Evolutionary conservation across 2,888 invertebrate genomes (phyloP).

Genomic region (Drosophila trichaetosa): DNA sequence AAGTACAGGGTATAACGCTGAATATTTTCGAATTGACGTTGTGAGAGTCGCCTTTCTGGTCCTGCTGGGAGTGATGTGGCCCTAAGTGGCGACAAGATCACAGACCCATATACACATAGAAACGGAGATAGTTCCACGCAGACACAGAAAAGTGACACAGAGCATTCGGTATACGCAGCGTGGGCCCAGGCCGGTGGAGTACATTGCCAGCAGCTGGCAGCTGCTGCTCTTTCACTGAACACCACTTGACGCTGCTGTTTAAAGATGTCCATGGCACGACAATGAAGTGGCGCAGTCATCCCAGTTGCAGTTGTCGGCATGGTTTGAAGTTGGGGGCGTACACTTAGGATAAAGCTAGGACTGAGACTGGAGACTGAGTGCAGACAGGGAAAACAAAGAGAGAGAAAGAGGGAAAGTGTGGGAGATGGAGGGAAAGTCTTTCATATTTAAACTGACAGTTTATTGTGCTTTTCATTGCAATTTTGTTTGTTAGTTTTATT

Average conservation of each 20-base stretch:
- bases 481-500: constrained; percentile 72
- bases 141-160: neutral
- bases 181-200: constrained; percentile 21
- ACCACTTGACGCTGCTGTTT: constrained; percentile 61
- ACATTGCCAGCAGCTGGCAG: constrained; percentile 16
- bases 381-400: constrained; percentile 1
- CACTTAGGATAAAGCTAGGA: constrained; percentile 18
- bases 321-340: constrained; percentile 9
- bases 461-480: constrained; percentile 79
- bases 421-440: constrained; percentile 40
- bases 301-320: constrained; percentile 15
- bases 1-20: neutral
- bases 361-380: constrained; percentile 11
- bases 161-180: constrained; percentile 60
- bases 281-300: constrained; percentile 43
- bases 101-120: neutral
- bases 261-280: constrained; percentile 54
- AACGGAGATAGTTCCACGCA: constrained; percentile 4
- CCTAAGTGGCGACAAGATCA: constrained; percentile 62
- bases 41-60: neutral
- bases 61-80: constrained; percentile 43
- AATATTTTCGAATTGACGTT: constrained; percentile 13
- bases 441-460: constrained; percentile 81
- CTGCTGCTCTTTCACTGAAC: constrained; percentile 53
- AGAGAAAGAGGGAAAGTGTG: neutral